phyloP scores from a whole-genome alignment of 2,888 invertebrate species.

The Athalia rosae region DNA sequence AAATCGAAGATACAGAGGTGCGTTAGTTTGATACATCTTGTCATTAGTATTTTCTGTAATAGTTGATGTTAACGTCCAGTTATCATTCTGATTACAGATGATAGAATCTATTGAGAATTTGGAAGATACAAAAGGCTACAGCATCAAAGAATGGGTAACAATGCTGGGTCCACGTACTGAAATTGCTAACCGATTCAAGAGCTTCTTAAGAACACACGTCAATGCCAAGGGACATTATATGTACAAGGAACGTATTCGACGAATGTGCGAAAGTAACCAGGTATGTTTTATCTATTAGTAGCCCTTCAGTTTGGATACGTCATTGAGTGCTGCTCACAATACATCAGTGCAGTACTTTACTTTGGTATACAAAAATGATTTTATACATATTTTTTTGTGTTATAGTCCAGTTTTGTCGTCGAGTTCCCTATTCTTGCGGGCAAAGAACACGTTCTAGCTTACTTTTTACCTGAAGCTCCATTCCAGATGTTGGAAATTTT shows the following conservation, averaged over 20 bases:
- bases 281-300: conserved; percentile 59
- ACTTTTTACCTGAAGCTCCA: conserved; percentile 98
- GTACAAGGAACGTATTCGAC: conserved; percentile 93
- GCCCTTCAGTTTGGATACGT: conserved; percentile 25
- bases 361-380: neutral
- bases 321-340: conserved; percentile 24
- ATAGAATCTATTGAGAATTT: conserved; percentile 98
- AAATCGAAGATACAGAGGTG: conserved; percentile 84
- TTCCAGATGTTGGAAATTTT: conserved; percentile 97
- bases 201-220: conserved; percentile 92
- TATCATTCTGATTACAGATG: conserved; percentile 75
- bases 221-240: conserved; percentile 91
- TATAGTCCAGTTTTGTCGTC: conserved; percentile 87
- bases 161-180: conserved; percentile 97
- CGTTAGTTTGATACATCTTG: conserved; percentile 45
- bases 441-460: conserved; percentile 94
- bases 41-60: conserved; percentile 21
- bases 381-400: conserved; percentile 44
- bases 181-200: conserved; percentile 94
- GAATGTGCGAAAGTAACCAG: conserved; percentile 95
- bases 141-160: conserved; percentile 96
- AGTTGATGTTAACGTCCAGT: neutral
- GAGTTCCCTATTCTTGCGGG: conserved; percentile 94
- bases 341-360: conserved; percentile 28
- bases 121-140: conserved; percentile 97